A percentile compares a stretch with the other conserved stretches of the same genome.
Evolutionary conservation across 2,113 vertebrate species (phyloP).

Genomic region (Lophotis ruficrista): DNA sequence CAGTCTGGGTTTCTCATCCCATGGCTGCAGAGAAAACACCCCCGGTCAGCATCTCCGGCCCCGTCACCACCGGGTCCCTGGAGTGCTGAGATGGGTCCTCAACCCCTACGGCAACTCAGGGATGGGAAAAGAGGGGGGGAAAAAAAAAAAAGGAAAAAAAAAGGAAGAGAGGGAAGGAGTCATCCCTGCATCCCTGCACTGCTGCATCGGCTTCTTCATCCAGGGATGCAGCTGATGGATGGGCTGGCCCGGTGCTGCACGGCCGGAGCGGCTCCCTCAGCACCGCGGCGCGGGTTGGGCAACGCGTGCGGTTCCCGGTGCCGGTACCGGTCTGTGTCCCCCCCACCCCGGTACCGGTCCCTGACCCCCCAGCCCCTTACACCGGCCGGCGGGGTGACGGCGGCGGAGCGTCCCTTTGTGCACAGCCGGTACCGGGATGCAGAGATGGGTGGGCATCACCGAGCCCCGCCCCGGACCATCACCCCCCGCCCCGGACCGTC

Average conservation of each 20-base stretch:
- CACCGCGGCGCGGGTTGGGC: not conserved
- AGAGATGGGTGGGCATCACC: not conserved
- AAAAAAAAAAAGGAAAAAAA: not conserved
- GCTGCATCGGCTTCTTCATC: not conserved
- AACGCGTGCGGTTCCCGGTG: not conserved
- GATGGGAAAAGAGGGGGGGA: not conserved
- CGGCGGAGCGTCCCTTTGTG: constrained; percentile 32
- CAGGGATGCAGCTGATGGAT: not conserved
- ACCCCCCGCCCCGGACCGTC: no score
- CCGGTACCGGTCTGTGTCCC: not conserved
- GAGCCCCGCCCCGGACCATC: no score
- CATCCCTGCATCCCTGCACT: not conserved
- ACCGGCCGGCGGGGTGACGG: not conserved
- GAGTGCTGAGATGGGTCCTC: not conserved
- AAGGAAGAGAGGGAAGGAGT: not conserved
- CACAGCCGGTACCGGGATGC: constrained; percentile 15
- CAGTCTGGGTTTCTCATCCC: not conserved
- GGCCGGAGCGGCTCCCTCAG: not conserved
- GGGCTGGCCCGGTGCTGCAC: not conserved
- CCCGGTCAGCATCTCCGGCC: not conserved
- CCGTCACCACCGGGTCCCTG: not conserved
- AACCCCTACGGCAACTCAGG: not conserved
- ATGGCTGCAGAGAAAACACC: not conserved
- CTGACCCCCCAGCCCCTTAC: not conserved
- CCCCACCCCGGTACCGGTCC: not conserved